These are phyloP conservation scores for Chelonoidis abingdonii DNA, from an alignment of 2,113 vertebrate species.

Conservation along the genomic window DNA sequence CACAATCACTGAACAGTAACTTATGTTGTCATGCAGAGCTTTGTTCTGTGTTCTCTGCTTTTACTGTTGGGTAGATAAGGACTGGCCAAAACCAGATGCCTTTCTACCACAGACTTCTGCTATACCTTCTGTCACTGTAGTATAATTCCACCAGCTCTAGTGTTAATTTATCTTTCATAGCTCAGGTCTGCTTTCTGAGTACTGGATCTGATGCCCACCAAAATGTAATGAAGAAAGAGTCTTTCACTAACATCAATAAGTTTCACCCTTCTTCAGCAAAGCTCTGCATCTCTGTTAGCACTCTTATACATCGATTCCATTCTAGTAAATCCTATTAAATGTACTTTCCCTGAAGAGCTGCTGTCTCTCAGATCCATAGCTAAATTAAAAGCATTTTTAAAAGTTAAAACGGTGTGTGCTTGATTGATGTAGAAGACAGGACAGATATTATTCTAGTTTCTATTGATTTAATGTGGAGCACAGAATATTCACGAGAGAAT, in stretches of 20 bases:
- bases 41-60: background rate
- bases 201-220: constrained; percentile 32
- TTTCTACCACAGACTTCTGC: constrained; percentile 19
- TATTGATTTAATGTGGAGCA: background rate
- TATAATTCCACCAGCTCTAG: constrained; percentile 57
- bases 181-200: constrained; percentile 24
- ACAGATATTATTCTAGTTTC: background rate
- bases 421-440: background rate
- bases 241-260: constrained; percentile 36
- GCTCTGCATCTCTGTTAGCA: constrained; percentile 34
- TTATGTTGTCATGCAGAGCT: background rate
- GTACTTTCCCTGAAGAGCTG: constrained; percentile 17
- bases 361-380: background rate
- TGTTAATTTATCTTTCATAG: constrained; percentile 37
- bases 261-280: constrained; percentile 29
- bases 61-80: constrained; percentile 23
- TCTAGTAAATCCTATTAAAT: constrained; percentile 41
- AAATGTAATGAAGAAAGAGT: background rate
- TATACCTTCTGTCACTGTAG: constrained; percentile 44
- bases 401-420: constrained; percentile 29
- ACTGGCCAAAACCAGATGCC: constrained; percentile 58
- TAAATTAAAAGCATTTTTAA: background rate
- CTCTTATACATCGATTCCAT: constrained; percentile 37
- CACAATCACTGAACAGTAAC: background rate
- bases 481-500: constrained; percentile 12